phyloP scores from a whole-genome alignment of 1,140 invertebrate species.

The Musca domestica region DNA sequence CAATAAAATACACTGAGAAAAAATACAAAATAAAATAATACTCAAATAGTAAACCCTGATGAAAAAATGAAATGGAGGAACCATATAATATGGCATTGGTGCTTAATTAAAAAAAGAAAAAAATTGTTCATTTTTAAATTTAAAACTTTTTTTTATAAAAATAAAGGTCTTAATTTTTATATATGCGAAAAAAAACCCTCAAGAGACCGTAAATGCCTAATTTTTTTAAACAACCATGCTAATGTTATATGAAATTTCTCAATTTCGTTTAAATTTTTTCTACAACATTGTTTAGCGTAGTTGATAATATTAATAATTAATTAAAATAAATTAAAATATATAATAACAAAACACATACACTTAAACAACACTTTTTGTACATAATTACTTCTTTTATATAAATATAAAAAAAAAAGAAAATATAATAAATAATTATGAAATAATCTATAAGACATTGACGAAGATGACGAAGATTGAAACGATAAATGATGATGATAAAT shows the following conservation, averaged over 20 bases:
- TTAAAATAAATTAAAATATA: background rate
- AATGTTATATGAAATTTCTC: background rate
- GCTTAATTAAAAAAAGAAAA: no score
- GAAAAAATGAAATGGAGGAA: no score
- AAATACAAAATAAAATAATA: no score
- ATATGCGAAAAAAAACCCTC: no score
- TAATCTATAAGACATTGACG: background rate
- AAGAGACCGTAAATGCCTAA: no score
- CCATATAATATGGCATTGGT: no score
- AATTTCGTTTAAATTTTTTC: slow-evolving; percentile 17
- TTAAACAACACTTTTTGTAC: slow-evolving; percentile 20
- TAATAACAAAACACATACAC: no score
- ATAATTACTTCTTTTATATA: slow-evolving; percentile 24
- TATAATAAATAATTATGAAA: slow-evolving; percentile 12
- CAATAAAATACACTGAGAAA: no score
- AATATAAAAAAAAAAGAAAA: slow-evolving; percentile 22
- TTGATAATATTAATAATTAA: slow-evolving; percentile 13
- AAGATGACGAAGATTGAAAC: slow-evolving; percentile 12
- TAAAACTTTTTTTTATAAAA: no score
- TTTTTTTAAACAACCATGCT: slow-evolving; percentile 13
- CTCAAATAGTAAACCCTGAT: no score
- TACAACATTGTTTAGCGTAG: slow-evolving; percentile 28
- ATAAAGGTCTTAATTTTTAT: no score
- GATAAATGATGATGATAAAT: slow-evolving; percentile 25
- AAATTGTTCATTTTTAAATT: no score